Conservation (phyloP, 2,888 invertebrate species). For the Lithophane socia region DNA sequence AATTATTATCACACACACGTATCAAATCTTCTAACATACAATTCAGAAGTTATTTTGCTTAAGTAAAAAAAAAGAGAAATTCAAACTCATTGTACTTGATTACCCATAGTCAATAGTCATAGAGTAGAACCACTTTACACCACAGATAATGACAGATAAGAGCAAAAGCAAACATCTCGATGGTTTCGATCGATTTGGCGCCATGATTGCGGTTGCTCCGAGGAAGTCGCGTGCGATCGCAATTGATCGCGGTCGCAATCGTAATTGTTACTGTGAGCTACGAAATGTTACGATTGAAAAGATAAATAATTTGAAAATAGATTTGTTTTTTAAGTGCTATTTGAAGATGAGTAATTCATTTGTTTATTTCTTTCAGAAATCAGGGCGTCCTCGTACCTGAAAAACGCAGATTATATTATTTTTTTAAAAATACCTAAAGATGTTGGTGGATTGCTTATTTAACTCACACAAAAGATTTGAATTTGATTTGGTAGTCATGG, state of each 20-base stretch:
- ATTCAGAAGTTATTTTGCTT: constrained; percentile 4
- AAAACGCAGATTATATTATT: neutral
- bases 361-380: neutral
- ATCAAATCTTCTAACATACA: constrained; percentile 6
- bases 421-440: neutral
- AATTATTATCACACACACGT: constrained; percentile 7
- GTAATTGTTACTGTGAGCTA: constrained; percentile 69
- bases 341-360: neutral
- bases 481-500: neutral
- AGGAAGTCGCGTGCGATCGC: constrained; percentile 84
- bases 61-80: constrained; percentile 33
- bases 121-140: constrained; percentile 66
- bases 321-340: constrained; percentile 7
- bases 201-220: constrained; percentile 70
- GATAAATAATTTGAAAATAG: constrained; percentile 32
- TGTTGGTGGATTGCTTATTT: neutral
- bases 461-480: neutral
- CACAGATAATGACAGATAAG: constrained; percentile 69
- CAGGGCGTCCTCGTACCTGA: neutral
- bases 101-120: constrained; percentile 63
- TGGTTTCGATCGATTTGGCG: constrained; percentile 69
- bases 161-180: constrained; percentile 70
- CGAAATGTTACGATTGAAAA: constrained; percentile 53
- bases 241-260: constrained; percentile 73
- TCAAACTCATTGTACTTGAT: constrained; percentile 58